Base-by-base conservation (phyloP, 2,797 vertebrate genomes). In the Hapalemur alaotrensis region DNA sequence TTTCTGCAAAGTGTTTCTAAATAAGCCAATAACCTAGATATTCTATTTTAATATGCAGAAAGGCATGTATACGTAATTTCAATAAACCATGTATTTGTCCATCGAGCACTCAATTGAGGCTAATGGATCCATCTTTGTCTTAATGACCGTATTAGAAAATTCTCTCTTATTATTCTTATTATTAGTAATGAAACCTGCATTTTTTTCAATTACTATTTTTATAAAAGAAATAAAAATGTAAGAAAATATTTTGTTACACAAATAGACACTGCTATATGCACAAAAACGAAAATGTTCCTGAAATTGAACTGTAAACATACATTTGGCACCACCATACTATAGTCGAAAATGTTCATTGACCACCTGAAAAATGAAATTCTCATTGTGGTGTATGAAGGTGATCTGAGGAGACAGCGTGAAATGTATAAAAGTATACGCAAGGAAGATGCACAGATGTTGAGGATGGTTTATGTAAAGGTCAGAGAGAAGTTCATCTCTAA, bases 21-120 rank as follows among this genome's bases (percentile, higher is more conserved):
- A 80, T 57, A 76, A 75, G 79, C 54, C 22, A 65, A 85, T 65
- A 43, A 80, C 30, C 50, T 25, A 38, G 6, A 65, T 41, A 5
- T 57, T 32, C 61, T 28, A 11, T 50, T 84, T 54, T 91, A 57
- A 81, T 88, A 63, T 23, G 43, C 32, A 85, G 41, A 93, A 80
- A 38, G 4, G 59, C 3, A 5, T 15, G 1, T 5, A 35, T 46
- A 23, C 30, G 1, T 38, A 54, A 81, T 94, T 54, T 41, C 75
- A 85, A 22, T 22, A 41, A 95, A 35, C 25, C 25, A 38, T 23
- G 14, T 12, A 54, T 84, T 83, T 48, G 6, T 82, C n/a, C 35
- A 72, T 4, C 20, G 14, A 61, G 41, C 13, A 46, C 41, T 9
- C 76, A 59, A 3, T 4, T 65, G 54, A 79, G 10, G 54, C 70